These are phyloP conservation scores for Regulus satrapa DNA, from an alignment of 2,113 vertebrate species.

Conservation along the genomic window DNA sequence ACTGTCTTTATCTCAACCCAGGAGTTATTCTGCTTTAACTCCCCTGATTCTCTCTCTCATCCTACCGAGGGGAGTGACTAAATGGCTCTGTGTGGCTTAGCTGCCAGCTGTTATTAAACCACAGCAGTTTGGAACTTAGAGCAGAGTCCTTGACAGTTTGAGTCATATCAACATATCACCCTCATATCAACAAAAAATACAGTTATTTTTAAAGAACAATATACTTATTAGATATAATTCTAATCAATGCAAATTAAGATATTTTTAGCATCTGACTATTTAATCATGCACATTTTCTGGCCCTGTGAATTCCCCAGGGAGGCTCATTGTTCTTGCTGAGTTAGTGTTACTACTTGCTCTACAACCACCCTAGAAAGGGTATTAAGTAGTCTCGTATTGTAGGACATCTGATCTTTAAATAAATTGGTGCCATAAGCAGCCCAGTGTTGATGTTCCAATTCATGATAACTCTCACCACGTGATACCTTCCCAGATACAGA, in stretches of 20 bases:
- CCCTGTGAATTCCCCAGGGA: rapidly evolving
- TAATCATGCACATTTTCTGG: not conserved
- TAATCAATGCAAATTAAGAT: not conserved
- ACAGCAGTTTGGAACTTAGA: not conserved
- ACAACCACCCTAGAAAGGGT: not conserved
- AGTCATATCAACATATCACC: not conserved
- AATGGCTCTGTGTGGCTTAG: rapidly evolving
- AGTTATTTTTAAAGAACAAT: not conserved
- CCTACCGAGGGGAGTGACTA: rapidly evolving
- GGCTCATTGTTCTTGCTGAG: not conserved
- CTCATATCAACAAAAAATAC: not conserved
- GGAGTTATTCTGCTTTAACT: not conserved
- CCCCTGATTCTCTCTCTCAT: not conserved
- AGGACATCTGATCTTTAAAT: not conserved
- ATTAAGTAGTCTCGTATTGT: not conserved
- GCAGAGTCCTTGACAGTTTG: not conserved
- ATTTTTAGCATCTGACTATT: not conserved
- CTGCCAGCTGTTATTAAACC: not conserved
- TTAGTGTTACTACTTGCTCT: not conserved
- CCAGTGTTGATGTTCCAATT: not conserved
- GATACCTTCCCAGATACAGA: not conserved
- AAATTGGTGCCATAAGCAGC: not conserved
- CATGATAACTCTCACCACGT: not conserved
- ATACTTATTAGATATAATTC: not conserved
- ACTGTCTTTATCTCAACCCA: not conserved